Conservation (phyloP, 37 sponge, comb jelly and placozoan genomes). For the Spongilla lacustris region DNA sequence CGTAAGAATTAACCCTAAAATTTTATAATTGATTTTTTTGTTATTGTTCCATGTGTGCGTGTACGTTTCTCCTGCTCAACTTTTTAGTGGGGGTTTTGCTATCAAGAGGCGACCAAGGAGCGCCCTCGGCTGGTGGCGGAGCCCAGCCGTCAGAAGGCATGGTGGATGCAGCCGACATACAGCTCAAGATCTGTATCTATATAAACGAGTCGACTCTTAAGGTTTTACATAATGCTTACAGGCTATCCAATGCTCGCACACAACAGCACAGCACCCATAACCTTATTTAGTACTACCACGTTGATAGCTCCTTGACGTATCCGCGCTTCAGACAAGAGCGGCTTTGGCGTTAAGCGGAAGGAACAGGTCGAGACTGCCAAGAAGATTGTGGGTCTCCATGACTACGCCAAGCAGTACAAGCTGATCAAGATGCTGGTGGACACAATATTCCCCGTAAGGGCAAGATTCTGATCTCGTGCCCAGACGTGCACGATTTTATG, state of each 20-base stretch:
- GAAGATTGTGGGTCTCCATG: constrained; percentile 25
- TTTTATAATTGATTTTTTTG: neutral
- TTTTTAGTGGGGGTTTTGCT: neutral
- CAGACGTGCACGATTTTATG: neutral
- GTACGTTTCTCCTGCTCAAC: neutral
- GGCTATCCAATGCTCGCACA: neutral
- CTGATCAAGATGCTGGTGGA: constrained; percentile 42
- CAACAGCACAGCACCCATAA: neutral
- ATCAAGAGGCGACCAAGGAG: neutral
- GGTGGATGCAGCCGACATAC: neutral
- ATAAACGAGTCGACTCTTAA: too few relatives aligned
- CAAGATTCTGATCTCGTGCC: neutral
- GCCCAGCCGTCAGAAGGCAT: neutral
- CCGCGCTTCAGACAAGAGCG: neutral
- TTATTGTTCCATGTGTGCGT: neutral
- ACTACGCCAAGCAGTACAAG: constrained; percentile 76
- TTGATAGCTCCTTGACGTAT: neutral
- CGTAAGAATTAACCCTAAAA: neutral
- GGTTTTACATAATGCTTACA: too few relatives aligned
- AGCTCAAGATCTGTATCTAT: neutral
- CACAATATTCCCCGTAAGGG: constrained; percentile 60
- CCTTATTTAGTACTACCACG: neutral
- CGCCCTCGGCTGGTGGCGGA: neutral
- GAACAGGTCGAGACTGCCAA: constrained; percentile 28
- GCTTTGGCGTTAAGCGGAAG: constrained; percentile 11